A percentile compares a stretch with the other conserved stretches of the same genome.
phyloP scores from a whole-genome alignment of 53 echinoderm and acorn worm species.

The Paracentrotus lividus region DNA sequence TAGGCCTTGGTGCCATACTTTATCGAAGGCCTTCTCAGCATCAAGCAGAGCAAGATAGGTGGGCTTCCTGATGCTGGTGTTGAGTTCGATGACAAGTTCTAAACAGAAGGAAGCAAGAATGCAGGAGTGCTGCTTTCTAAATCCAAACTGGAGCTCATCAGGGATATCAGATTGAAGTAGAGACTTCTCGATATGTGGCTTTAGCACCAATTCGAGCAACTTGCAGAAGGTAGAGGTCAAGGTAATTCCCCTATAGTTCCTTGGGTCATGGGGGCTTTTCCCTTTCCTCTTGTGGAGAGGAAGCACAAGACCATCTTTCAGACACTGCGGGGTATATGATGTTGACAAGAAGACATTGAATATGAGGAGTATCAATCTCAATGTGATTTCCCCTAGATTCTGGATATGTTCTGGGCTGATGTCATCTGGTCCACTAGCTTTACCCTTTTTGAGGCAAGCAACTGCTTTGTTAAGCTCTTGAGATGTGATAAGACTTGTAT shows the following conservation, averaged over 20 bases:
- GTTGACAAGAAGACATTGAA: not conserved
- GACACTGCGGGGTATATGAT: not conserved
- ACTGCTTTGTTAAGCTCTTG: not conserved
- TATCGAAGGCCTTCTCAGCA: too few relatives aligned
- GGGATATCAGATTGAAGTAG: not conserved
- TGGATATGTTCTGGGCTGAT: not conserved
- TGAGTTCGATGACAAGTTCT: not conserved
- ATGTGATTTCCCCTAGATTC: not conserved
- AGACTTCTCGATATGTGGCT: not conserved
- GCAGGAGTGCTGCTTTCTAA: not conserved
- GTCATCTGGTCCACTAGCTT: constrained; percentile 1
- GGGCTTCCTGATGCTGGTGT: not conserved
- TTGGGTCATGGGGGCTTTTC: too few relatives aligned
- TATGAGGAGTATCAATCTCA: not conserved
- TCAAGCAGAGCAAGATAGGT: not conserved
- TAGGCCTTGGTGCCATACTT: not conserved
- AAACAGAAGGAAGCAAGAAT: not conserved
- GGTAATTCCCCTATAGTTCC: constrained; percentile 9
- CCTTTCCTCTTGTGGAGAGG: constrained; percentile 7
- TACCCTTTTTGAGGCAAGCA: not conserved
- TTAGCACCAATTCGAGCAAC: not conserved
- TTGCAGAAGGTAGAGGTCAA: too few relatives aligned
- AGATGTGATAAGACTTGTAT: not conserved
- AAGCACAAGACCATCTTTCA: not conserved
- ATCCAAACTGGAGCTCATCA: too few relatives aligned